Evolutionary conservation across 1,140 invertebrate species (phyloP).

Genomic region (Zaprionus vittiger): DNA sequence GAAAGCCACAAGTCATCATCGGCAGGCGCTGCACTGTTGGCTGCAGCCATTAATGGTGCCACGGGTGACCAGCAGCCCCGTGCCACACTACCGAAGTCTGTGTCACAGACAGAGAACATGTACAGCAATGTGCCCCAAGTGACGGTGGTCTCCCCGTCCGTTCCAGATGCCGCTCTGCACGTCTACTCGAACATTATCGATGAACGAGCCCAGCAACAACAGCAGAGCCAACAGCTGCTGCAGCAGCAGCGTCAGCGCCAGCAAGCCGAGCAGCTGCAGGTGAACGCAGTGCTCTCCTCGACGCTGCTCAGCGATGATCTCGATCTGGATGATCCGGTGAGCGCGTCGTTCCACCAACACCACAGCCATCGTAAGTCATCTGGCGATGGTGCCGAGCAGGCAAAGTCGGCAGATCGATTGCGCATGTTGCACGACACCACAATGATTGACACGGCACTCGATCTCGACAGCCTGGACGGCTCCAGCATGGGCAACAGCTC

Average conservation of each 20-base stretch:
- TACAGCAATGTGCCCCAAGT: slow-evolving; percentile 79
- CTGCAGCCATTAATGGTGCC: slow-evolving; percentile 58
- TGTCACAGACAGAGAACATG: slow-evolving; percentile 77
- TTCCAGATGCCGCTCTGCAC: slow-evolving; percentile 64
- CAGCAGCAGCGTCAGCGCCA: slow-evolving; percentile 30
- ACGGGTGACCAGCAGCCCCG: slow-evolving; percentile 8
- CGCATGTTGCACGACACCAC: slow-evolving; percentile 91
- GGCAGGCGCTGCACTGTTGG: slow-evolving; percentile 59
- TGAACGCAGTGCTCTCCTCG: slow-evolving; percentile 65
- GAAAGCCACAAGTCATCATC: slow-evolving; percentile 41
- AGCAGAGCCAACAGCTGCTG: slow-evolving; percentile 27
- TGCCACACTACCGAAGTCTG: slow-evolving; percentile 49
- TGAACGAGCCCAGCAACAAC: slow-evolving; percentile 57
- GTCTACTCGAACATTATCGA: slow-evolving; percentile 83
- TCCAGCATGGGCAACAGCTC: slow-evolving; percentile 83
- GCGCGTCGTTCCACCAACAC: slow-evolving; percentile 71
- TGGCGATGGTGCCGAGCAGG: slow-evolving; percentile 67
- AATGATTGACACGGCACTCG: slow-evolving; percentile 94
- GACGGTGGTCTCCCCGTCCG: slow-evolving; percentile 12
- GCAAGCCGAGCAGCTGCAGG: slow-evolving; percentile 44
- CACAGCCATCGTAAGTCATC: slow-evolving; percentile 47
- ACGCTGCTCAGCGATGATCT: slow-evolving; percentile 80
- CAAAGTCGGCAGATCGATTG: slow-evolving; percentile 87
- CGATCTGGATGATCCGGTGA: slow-evolving; percentile 82
- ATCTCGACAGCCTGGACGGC: slow-evolving; percentile 90